A percentile compares a stretch with the other conserved stretches of the same genome.
phyloP scores from a whole-genome alignment of 2,113 vertebrate species.

The Tachycineta bicolor region DNA sequence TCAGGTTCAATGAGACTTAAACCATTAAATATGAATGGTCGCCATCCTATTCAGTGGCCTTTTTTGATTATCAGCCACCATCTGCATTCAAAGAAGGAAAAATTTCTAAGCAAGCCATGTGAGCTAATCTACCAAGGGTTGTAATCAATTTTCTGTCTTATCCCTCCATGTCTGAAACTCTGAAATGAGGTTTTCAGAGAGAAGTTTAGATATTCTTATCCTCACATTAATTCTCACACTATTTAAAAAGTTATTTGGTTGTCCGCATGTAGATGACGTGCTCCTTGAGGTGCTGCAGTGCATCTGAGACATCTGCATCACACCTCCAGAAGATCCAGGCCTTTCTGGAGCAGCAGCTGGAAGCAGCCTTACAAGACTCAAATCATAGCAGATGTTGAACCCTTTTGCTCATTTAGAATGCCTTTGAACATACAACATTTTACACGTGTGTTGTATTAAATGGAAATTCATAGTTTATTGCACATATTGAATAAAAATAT shows the following conservation, averaged over 20 bases:
- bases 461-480: neutral
- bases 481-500: neutral
- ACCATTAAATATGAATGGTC: neutral
- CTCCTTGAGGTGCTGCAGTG: neutral
- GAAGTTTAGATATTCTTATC: neutral
- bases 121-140: neutral
- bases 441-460: neutral
- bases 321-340: neutral
- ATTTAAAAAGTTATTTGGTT: neutral
- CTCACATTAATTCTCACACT: neutral
- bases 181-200: neutral
- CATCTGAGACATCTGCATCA: neutral
- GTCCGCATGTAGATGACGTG: neutral
- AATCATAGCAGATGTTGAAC: neutral
- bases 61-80: neutral
- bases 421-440: neutral
- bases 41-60: neutral
- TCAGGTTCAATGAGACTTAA: neutral
- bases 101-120: neutral
- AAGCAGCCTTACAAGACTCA: neutral
- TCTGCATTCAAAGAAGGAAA: neutral
- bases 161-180: neutral
- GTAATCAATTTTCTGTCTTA: neutral
- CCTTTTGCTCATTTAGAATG: neutral
- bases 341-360: neutral